Base-by-base conservation (phyloP, 2,888 invertebrate species). In the Brenthis hecate region DNA sequence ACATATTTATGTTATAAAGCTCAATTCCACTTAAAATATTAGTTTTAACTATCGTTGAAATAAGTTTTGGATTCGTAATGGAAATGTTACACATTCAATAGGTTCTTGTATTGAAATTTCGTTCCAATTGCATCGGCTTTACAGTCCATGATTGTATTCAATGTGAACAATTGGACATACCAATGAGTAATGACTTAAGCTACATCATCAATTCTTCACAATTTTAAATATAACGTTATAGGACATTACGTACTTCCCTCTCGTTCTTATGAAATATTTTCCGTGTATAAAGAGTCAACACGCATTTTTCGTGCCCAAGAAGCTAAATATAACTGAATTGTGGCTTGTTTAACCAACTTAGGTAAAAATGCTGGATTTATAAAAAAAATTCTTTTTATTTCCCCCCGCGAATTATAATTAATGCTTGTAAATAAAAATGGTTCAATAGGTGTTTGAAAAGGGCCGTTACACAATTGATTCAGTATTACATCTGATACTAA, bases 141-240 rank as follows among this genome's bases (percentile, higher is more conserved):
- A 64, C 23, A 8, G 54, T 57, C 48, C 5, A 55, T 23, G 53
- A 13, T 64, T 47, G 50, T 36, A 13, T 47, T 13, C 23, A 43
- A 28, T 54, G 6, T 47, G 28, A 28, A 48, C 13, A 47, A 32
- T 32, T 16, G 28, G 16, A 36, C n/a, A 47, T 48, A 47, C 23
- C 23, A n/a, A 54, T 67, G 51, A 67, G 51, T 67, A 67, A 62
- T 53, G 13, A 36, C 13, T 32, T n/a, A 56, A 55, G 61, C 51
- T 62, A 61, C 60, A 57, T 68, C 70, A 71, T 65, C 68, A 56
- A 62, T 66, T 61, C 55, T 61, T 56, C 16, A 55, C 61, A 62
- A 50, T 54, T 60, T n/a, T 48, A 56, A 61, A 55, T 48, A 51
- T 36, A 62, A 43, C 36, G 36, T 43, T 43, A 43, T 43, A 11